Base-by-base conservation (phyloP, 2,797 vertebrate species). In the Muscicapa comitata region DNA sequence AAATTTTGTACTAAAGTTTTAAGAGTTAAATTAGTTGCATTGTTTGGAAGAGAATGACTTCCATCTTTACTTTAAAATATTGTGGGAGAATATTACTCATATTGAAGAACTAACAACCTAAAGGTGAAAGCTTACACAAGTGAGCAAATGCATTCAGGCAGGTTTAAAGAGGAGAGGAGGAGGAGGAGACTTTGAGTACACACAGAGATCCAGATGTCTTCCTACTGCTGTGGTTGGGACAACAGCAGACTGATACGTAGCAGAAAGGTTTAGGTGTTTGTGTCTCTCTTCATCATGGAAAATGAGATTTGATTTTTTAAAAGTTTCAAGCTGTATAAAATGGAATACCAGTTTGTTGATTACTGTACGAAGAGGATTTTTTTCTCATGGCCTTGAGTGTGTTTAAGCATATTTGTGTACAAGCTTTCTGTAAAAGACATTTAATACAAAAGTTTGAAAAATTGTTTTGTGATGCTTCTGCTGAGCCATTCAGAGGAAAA, bases 401-500 rank as follows among this genome's bases (percentile, higher is more conserved):
- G 35, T 57, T 93, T 72, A 58, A 55, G 50, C 45, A 10, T 53
- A 33, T 31, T 47, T 59, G 59, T 8, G 14, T 57, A 45, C 40
- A 79, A 54, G 38, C 23, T 53, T 82, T 72, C 50, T 17, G 7
- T 88, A 70, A 58, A 91, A 88, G 74, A 65, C 7, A 35, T 55
- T 62, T 87, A 74, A 57, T 57, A 48, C 42, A 77, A 19, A 40
- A 83, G 33, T 95, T 57, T 57, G 68, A 85, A 55, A 83, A 82
- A 53, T 59, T 19, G 13, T 67, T 93, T 73, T 58, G 50, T 77
- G 73, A 80, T 89, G 88, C 92, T 92, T 91, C 61, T 80, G 72
- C 86, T 95, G 92, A 92, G 92, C 91, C 94, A 66, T 83, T 89
- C 54, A 20, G 83, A 75, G 29, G 51, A 92, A 65, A 50, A 77